Conservation (phyloP, 2,888 invertebrate genomes). For the Scaptomyza caliginosa region DNA sequence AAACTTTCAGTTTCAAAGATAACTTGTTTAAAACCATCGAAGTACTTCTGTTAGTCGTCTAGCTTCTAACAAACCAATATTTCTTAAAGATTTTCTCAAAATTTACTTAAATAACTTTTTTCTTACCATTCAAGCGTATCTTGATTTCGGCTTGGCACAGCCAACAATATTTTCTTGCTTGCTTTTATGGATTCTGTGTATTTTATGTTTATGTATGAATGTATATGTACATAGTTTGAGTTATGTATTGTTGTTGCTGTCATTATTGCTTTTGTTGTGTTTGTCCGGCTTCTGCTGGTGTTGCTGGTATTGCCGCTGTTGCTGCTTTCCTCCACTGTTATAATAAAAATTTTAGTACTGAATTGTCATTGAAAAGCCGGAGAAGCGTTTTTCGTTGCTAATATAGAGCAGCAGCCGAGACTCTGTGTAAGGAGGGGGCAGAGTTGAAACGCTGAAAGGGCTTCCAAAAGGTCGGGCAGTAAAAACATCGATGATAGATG, state of each 20-base stretch:
- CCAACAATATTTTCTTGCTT: not conserved
- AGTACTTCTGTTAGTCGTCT: no score
- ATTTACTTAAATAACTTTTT: not conserved
- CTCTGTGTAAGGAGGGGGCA: not conserved
- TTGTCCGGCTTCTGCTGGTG: conserved; percentile 38
- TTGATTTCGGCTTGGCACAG: not conserved
- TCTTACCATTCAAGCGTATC: not conserved
- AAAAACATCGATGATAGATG: conserved; percentile 19
- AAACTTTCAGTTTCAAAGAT: no score
- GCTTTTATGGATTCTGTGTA: conserved; percentile 40
- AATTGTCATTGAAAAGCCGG: conserved; percentile 44
- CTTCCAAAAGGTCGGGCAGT: conserved; percentile 31
- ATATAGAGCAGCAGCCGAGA: not conserved
- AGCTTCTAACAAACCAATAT: no score
- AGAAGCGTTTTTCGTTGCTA: conserved; percentile 18
- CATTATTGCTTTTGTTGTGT: conserved; percentile 36
- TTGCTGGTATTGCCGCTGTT: conserved; percentile 22
- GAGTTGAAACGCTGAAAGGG: conserved; percentile 3
- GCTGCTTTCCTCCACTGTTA: conserved; percentile 16
- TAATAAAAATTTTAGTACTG: conserved; percentile 58
- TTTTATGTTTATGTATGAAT: conserved; percentile 66
- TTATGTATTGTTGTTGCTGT: conserved; percentile 27
- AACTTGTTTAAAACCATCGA: no score
- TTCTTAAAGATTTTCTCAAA: no score
- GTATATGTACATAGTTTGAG: conserved; percentile 21